Conservation (phyloP, 2,888 invertebrate species). For the Tricholauxania praeusta region DNA sequence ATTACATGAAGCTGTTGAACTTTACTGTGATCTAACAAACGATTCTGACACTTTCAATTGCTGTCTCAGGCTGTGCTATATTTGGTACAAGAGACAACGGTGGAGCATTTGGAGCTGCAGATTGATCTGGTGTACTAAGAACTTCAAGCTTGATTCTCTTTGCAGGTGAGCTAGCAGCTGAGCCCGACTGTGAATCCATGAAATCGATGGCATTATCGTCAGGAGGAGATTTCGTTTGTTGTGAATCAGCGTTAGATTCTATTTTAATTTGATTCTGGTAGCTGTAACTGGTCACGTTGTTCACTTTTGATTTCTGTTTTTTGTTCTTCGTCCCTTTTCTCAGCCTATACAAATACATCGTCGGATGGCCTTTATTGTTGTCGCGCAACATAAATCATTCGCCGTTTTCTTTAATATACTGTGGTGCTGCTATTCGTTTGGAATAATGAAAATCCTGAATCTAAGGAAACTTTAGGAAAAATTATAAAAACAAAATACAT, state of each 20-base stretch:
- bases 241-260: constrained; percentile 13
- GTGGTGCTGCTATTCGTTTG: constrained; percentile 51
- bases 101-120: neutral
- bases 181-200: constrained; percentile 28
- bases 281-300: constrained; percentile 19
- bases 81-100: constrained; percentile 53
- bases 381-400: constrained; percentile 80
- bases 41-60: constrained; percentile 84
- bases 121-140: constrained; percentile 37
- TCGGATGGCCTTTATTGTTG: constrained; percentile 84
- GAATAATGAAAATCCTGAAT: constrained; percentile 53
- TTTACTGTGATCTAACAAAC: constrained; percentile 81
- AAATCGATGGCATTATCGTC: too few species aligned
- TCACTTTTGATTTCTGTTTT: constrained; percentile 47
- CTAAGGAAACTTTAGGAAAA: too few species aligned
- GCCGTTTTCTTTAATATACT: constrained; percentile 67
- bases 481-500: too few species aligned
- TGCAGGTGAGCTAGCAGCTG: constrained; percentile 41
- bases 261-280: constrained; percentile 32
- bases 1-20: constrained; percentile 81
- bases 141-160: constrained; percentile 56
- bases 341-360: constrained; percentile 88
- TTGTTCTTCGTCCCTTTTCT: constrained; percentile 76
- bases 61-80: constrained; percentile 84
- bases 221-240: too few species aligned